Conservation (phyloP, 2,113 vertebrate genomes). For the Choloepus hoffmanni region DNA sequence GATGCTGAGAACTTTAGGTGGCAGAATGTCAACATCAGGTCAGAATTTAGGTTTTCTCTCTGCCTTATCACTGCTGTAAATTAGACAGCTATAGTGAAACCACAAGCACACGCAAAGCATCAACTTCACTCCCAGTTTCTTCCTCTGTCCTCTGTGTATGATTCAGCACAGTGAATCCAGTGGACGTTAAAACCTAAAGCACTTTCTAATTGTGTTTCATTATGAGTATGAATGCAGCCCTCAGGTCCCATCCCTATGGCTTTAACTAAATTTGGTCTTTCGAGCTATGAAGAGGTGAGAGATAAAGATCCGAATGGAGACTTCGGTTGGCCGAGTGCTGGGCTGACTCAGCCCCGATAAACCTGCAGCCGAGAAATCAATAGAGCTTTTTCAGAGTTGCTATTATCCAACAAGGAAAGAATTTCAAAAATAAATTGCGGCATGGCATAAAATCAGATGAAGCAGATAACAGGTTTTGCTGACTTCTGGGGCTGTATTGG, state of each 20-base stretch:
- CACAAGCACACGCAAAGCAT: not conserved
- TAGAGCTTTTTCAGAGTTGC: slow-evolving; percentile 63
- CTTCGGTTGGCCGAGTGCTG: not conserved
- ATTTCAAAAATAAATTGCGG: slow-evolving; percentile 72
- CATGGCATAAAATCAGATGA: slow-evolving; percentile 64
- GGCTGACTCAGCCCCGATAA: slow-evolving; percentile 70
- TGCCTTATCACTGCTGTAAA: not conserved
- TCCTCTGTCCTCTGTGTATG: slow-evolving; percentile 21
- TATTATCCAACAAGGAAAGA: slow-evolving; percentile 68
- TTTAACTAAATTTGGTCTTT: slow-evolving; percentile 67
- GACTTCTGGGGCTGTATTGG: not conserved
- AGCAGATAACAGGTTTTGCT: slow-evolving; percentile 68
- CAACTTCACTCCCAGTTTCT: not conserved
- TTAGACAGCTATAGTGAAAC: not conserved
- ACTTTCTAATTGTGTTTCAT: slow-evolving; percentile 69
- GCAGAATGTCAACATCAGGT: not conserved
- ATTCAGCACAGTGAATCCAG: not conserved
- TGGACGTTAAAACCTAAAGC: slow-evolving; percentile 52
- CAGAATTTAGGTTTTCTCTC: not conserved
- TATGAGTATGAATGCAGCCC: slow-evolving; percentile 39
- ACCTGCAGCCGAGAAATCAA: slow-evolving; percentile 71
- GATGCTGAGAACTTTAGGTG: not conserved
- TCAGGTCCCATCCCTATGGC: slow-evolving; percentile 33
- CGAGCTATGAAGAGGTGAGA: not conserved
- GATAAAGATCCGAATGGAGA: slow-evolving; percentile 72